These are phyloP conservation scores for Sphaerophoria taeniata DNA, from an alignment of 2,888 invertebrate species.

Conservation along the genomic window DNA sequence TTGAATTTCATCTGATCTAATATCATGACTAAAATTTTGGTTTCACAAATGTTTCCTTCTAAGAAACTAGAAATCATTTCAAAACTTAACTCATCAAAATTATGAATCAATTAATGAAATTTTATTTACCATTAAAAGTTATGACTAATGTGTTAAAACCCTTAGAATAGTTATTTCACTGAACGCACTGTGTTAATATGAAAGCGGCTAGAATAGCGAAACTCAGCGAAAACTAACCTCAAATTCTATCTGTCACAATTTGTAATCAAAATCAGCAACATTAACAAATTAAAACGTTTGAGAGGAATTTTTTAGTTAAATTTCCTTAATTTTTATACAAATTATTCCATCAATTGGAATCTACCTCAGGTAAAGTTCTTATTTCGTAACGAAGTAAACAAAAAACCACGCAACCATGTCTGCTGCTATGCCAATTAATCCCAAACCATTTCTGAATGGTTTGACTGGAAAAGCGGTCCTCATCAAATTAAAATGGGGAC, in stretches of 20 bases:
- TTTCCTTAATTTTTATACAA: neutral
- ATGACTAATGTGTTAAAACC: no score
- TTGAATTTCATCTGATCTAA: no score
- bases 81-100: no score
- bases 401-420: slow-evolving; percentile 81
- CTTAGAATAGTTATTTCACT: neutral
- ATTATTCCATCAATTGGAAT: neutral
- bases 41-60: no score
- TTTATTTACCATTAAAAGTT: no score
- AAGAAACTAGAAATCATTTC: no score
- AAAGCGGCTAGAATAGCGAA: slow-evolving; percentile 34
- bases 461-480: slow-evolving; percentile 98
- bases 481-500: slow-evolving; percentile 99
- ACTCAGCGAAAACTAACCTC: slow-evolving; percentile 53
- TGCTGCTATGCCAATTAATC: slow-evolving; percentile 97
- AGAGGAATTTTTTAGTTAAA: neutral
- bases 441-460: slow-evolving; percentile 99
- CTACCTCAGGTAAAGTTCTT: neutral
- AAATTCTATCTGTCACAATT: slow-evolving; percentile 43
- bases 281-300: slow-evolving; percentile 41
- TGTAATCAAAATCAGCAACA: slow-evolving; percentile 51
- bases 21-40: no score
- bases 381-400: slow-evolving; percentile 33
- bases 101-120: no score
- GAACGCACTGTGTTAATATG: slow-evolving; percentile 9